Evolutionary conservation across 2,888 invertebrate species (phyloP), one percentile per base, ranked within the genome.

Genomic region (Eueremaeus valkanovi): DNA sequence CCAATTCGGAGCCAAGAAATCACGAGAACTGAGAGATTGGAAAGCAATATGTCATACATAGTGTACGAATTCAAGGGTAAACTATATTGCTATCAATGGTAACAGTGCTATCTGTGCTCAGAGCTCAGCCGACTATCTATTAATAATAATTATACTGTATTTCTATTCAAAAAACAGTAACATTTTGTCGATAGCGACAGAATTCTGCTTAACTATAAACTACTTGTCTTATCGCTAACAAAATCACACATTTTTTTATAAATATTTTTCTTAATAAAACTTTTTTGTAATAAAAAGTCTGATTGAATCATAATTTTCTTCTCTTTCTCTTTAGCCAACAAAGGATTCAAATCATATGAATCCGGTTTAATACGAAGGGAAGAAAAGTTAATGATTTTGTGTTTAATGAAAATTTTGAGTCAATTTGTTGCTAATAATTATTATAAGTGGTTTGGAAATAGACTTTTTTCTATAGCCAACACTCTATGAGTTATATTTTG

Each of bases 1-100:
- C 63, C 63, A 63, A 63, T 63, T 63, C 21, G 63, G 63, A 63
- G 63, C 63, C 63, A 27, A 63, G 33, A 29, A 63, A 63, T 33
- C n/a, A 63, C 63, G 63, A 63, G 33, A 63, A 29, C 33, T 63
- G 3, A 24, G 29, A 29, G 55, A 55, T 49, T 49, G 49, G 24
- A n/a, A 24, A 27, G 24, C 24, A 24, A 55, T 36, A 36, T 36
- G 36, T 36, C 36, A 36, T 51, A n/a, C n/a, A n/a, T n/a, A n/a
- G n/a, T n/a, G n/a, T n/a, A n/a, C n/a, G n/a, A 51, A 51, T 51
- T 16, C 51, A 51, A 51, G 51, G 51, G 5, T 18, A 51, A 51
- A 6, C 9, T 6, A 51, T 5, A 9, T 18, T 51, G 51, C 51
- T 9, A 9, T 51, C 18, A 6, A n/a, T 18, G 6, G 5, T 16